These are phyloP conservation scores for Prochilodus magdalenae DNA, from an alignment of 2,113 vertebrate species.

Conservation along the genomic window DNA sequence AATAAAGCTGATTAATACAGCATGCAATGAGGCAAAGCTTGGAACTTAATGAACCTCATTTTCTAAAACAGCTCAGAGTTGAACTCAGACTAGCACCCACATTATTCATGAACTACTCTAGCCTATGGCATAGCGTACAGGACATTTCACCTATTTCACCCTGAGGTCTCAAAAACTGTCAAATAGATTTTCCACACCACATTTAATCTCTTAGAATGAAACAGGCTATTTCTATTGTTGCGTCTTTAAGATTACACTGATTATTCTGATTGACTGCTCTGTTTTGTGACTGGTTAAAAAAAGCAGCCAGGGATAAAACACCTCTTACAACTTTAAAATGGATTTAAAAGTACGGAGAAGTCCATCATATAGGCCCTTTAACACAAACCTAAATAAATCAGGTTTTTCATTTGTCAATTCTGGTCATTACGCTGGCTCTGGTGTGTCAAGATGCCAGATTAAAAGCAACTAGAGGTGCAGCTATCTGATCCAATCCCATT, in stretches of 20 bases:
- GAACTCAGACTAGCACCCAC: not conserved
- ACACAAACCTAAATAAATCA: not conserved
- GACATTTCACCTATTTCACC: too few relatives aligned
- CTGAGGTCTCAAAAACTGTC: too few relatives aligned
- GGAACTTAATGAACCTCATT: constrained; percentile 11
- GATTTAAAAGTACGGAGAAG: too few relatives aligned
- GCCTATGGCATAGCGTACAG: not conserved
- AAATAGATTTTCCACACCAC: too few relatives aligned
- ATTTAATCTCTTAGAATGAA: too few relatives aligned
- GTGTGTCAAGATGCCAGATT: constrained; percentile 13
- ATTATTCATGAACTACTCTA: not conserved
- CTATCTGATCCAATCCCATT: not conserved
- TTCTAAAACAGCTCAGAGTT: constrained; percentile 4
- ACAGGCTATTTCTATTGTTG: too few relatives aligned
- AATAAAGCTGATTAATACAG: constrained; percentile 38
- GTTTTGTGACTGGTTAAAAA: too few relatives aligned
- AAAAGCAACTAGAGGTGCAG: constrained; percentile 20
- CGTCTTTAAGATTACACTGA: too few relatives aligned
- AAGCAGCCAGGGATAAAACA: too few relatives aligned
- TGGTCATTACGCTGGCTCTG: not conserved
- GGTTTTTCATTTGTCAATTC: not conserved
- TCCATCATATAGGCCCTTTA: not conserved
- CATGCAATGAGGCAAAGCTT: constrained; percentile 9
- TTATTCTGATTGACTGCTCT: too few relatives aligned
- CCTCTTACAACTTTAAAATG: too few relatives aligned